These are phyloP conservation scores for Crambe crambe DNA, from an alignment of 37 sponge, comb jelly and placozoan genomes.

Conservation along the genomic window DNA sequence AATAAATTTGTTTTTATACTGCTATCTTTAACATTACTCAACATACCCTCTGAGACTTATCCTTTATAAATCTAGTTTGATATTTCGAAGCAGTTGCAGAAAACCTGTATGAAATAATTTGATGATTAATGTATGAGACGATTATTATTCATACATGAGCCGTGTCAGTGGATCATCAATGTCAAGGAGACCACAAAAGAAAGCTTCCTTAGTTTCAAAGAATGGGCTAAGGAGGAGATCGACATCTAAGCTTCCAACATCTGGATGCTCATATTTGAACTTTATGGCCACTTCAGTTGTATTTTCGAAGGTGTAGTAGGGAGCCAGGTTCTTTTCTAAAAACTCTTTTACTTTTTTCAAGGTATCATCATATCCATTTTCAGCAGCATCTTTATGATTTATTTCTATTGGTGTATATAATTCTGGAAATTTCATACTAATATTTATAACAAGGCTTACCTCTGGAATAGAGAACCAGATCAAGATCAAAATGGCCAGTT, in stretches of 20 bases:
- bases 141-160: neutral
- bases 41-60: no score
- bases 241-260: neutral
- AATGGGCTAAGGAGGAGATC: constrained; percentile 24
- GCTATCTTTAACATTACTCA: no score
- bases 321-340: neutral
- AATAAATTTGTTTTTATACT: no score
- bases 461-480: constrained; percentile 16
- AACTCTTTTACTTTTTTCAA: no score
- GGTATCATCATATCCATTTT: neutral
- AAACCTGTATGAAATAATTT: no score
- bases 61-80: no score
- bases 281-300: constrained; percentile 8
- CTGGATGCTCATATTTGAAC: constrained; percentile 7
- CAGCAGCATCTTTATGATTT: neutral
- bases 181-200: neutral
- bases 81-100: no score
- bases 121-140: neutral
- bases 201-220: neutral
- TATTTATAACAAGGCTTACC: neutral
- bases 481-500: constrained; percentile 35
- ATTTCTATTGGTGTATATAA: neutral
- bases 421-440: neutral
- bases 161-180: constrained; percentile 1
- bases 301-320: neutral